Percentiles rank a stretch among this genome's conserved stretches.
These are phyloP conservation scores for Phenganax stokvisi DNA, from an alignment of 92 coral and sea anemone species.

Conservation along the genomic window DNA sequence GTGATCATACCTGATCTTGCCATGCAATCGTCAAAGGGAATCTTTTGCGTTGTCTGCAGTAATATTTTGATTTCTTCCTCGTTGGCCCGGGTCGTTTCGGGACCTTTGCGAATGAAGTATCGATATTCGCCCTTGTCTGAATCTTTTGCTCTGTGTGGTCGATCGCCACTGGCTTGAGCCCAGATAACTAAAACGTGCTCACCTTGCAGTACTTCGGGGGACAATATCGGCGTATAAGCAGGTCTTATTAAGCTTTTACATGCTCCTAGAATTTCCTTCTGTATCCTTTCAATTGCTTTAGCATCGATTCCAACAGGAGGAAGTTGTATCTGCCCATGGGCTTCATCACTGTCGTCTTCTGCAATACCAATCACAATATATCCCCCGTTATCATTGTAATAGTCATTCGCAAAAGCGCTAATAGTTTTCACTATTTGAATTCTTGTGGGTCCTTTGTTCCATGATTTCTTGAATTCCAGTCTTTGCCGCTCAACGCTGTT, in stretches of 20 bases:
- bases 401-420: slow-evolving; percentile 71
- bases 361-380: slow-evolving; percentile 63
- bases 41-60: slow-evolving; percentile 35
- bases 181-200: slow-evolving; percentile 57
- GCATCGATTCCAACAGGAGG: slow-evolving; percentile 56
- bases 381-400: slow-evolving; percentile 69
- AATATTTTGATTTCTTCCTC: slow-evolving; percentile 34
- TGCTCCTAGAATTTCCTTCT: slow-evolving; percentile 59
- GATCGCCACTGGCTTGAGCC: slow-evolving; percentile 58
- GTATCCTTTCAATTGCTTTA: slow-evolving; percentile 47
- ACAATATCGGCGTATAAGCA: slow-evolving; percentile 48
- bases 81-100: slow-evolving; percentile 51
- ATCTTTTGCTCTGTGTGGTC: slow-evolving; percentile 58
- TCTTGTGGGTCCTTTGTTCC: slow-evolving; percentile 54
- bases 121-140: slow-evolving; percentile 45
- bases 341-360: slow-evolving; percentile 49
- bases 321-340: slow-evolving; percentile 45
- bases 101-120: slow-evolving; percentile 55
- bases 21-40: slow-evolving; percentile 68
- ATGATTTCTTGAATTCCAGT: slow-evolving; percentile 59
- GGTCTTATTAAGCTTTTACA: slow-evolving; percentile 57
- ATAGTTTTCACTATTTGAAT: slow-evolving; percentile 62
- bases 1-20: slow-evolving; percentile 37
- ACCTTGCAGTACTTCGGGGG: slow-evolving; percentile 52
- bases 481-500: slow-evolving; percentile 63